Evolutionary conservation across 2,797 vertebrate species (phyloP), one percentile per base, ranked within the genome.

Genomic region (Sebastes vulpes): DNA sequence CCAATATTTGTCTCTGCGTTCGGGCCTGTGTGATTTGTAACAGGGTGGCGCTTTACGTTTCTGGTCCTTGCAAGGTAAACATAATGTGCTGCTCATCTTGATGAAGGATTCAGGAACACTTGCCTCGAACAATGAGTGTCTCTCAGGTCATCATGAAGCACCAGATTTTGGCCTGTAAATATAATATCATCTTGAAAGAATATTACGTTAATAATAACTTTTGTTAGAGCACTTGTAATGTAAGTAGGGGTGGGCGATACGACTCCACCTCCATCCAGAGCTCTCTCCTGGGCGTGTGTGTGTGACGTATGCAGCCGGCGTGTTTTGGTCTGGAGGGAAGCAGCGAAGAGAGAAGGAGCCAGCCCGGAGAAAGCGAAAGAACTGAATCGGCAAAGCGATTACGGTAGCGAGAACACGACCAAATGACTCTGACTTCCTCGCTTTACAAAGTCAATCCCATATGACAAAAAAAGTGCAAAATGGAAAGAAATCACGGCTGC

Each of bases 1-100:
- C 50, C 68, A 89, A 92, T 89, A 92, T 92, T 92, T 87, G 88
- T 65, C 88, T 72, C 60, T 63, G 53, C 21, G 23, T 72, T 73
- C 29, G 66, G 79, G 70, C 35, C 38, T 20, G 65, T 3, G 28
- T 77, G 29, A 89, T 85, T 87, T 85, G 82, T 86, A 74, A 77
- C 58, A 23, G 35, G 42, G 63, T 23, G 52, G 53, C 64, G 38
- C 12, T 72, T 84, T 60, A 67, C n/a, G 38, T 88, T 77, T 76
- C 61, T n/a, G 32, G 61, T 42, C 29, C 60, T 21, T 6, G 52
- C 25, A 16, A 60, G 58, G 60, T 63, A 67, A 83, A 90, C 58
- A 48, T 32, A 26, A 81, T 42, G 63, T 66, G 29, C 35, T 84
- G 38, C 38, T 46, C 11, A 20, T 65, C 28, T 26, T 25, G 29